Percentiles rank a stretch among this genome's conserved stretches.
These are phyloP conservation scores for Catostylus mosaicus DNA, from an alignment of 30 jellyfish, hydroid and myxozoan species.

Conservation along the genomic window DNA sequence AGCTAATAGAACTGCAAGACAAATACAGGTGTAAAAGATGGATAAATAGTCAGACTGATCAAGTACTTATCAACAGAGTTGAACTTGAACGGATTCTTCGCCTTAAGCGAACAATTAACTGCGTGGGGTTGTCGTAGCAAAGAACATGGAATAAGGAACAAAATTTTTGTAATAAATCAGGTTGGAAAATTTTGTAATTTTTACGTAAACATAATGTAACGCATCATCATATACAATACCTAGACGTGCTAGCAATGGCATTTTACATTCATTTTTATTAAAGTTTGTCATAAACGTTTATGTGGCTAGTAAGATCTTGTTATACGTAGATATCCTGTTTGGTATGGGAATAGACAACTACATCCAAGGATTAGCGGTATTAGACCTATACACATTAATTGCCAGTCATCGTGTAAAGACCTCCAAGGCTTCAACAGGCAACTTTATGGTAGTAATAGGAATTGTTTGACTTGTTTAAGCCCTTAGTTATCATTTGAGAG, in stretches of 20 bases:
- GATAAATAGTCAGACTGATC: background rate
- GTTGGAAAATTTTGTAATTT: background rate
- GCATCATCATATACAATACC: constrained; percentile 42
- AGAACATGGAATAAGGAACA: background rate
- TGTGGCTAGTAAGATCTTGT: constrained; percentile 1
- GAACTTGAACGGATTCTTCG: background rate
- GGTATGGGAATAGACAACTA: too few relatives aligned
- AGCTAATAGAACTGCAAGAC: constrained; percentile 57
- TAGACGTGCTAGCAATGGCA: constrained; percentile 25
- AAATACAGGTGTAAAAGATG: constrained; percentile 40
- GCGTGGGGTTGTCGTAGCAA: background rate
- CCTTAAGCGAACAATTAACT: background rate
- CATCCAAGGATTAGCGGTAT: too few relatives aligned
- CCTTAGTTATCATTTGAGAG: too few relatives aligned
- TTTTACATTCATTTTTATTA: constrained; percentile 34
- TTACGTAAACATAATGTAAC: constrained; percentile 5
- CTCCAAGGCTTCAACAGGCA: too few relatives aligned
- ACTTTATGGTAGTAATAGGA: too few relatives aligned
- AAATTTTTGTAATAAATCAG: background rate
- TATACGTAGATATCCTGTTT: too few relatives aligned
- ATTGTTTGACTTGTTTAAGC: too few relatives aligned
- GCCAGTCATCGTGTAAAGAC: too few relatives aligned
- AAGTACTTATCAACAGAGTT: background rate
- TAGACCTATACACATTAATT: too few relatives aligned
- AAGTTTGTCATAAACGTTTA: background rate